Evolutionary conservation across 2,888 invertebrate genomes (phyloP).

Genomic region (Mythimna albipuncta): DNA sequence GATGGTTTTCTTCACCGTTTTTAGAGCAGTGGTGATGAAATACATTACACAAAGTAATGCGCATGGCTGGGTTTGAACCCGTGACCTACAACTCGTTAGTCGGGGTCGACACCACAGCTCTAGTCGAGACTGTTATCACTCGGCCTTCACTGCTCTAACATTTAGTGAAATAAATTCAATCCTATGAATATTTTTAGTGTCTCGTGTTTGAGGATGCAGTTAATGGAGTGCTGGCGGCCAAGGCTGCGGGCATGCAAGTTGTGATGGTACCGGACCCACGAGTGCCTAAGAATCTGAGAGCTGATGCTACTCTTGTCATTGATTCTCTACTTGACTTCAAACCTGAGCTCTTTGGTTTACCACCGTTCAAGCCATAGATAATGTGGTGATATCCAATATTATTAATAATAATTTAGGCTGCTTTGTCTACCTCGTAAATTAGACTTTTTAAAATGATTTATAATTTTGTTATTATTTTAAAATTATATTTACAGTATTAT

Average conservation of each 20-base stretch:
- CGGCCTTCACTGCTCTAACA: not conserved
- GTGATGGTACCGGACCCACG: constrained; percentile 95
- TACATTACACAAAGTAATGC: too few relatives aligned
- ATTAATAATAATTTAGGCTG: not conserved
- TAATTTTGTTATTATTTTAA: too few relatives aligned
- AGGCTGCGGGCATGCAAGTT: constrained; percentile 96
- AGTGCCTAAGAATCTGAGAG: constrained; percentile 73
- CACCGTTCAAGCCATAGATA: constrained; percentile 88
- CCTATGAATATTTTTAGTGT: constrained; percentile 86
- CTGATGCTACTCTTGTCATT: constrained; percentile 92
- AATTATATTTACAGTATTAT: too few relatives aligned
- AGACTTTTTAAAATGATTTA: not conserved
- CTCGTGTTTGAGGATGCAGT: constrained; percentile 98
- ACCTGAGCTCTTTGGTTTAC: constrained; percentile 96
- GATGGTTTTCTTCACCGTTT: too few relatives aligned
- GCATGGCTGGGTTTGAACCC: too few relatives aligned
- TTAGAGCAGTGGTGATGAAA: too few relatives aligned
- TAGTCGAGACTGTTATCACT: too few relatives aligned
- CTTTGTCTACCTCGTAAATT: constrained; percentile 50
- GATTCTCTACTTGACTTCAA: constrained; percentile 94
- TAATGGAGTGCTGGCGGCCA: constrained; percentile 95
- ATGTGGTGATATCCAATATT: not conserved
- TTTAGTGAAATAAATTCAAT: not conserved
- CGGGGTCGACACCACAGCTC: too few relatives aligned
- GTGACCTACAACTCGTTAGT: too few relatives aligned